Conservation (phyloP, 2,113 vertebrate genomes). For the Malurus alboscapulatus region DNA sequence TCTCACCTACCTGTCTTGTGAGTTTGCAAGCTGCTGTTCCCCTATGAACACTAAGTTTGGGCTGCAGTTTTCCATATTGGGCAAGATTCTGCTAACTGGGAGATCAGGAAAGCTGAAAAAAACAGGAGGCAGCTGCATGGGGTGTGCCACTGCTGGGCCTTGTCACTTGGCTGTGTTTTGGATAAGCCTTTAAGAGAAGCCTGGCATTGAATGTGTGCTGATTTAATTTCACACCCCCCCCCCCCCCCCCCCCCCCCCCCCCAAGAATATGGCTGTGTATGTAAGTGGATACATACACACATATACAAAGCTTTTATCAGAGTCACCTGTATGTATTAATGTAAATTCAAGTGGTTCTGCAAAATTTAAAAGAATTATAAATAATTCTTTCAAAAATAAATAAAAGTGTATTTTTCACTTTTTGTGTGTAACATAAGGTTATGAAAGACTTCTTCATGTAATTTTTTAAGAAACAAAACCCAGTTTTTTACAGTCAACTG, state of each 20-base stretch:
- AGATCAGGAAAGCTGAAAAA: slow-evolving; percentile 8
- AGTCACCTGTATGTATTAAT: background rate
- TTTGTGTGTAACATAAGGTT: background rate
- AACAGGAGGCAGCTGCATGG: background rate
- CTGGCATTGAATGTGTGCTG: background rate
- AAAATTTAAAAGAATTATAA: background rate
- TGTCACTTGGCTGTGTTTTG: background rate
- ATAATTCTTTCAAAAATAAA: background rate
- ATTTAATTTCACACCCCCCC: too few relatives aligned
- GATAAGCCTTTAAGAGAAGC: background rate
- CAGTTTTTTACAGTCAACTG: background rate
- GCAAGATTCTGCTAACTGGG: background rate
- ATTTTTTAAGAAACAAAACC: background rate
- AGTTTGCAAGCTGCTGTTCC: background rate
- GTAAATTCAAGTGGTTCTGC: background rate
- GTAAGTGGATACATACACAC: background rate
- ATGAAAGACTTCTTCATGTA: background rate
- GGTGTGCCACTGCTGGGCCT: background rate
- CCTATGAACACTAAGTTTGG: background rate
- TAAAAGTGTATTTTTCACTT: background rate
- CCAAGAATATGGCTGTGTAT: background rate
- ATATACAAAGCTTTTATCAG: background rate
- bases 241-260: too few relatives aligned
- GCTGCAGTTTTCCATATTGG: background rate
- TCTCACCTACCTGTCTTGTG: background rate